These are phyloP conservation scores for Cuniculus paca DNA, from an alignment of 2,797 vertebrate genomes.

Conservation along the genomic window DNA sequence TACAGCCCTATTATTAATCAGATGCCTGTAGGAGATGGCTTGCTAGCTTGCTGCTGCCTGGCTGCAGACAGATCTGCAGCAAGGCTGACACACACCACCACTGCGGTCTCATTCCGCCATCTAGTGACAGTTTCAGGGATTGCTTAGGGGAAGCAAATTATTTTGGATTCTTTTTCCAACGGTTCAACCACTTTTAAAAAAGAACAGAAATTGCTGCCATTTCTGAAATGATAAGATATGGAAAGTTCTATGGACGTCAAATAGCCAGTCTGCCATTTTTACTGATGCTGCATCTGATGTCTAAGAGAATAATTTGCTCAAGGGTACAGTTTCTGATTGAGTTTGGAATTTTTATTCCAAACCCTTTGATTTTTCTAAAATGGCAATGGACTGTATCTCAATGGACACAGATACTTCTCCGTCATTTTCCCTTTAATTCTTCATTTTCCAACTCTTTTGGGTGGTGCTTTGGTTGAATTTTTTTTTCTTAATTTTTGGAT, in stretches of 20 bases:
- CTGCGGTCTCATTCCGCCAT: conserved; percentile 83
- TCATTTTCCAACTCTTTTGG: neutral
- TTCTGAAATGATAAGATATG: conserved; percentile 28
- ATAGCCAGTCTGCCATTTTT: neutral
- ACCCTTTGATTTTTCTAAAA: conserved; percentile 18
- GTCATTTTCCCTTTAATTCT: neutral
- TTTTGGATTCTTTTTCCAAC: conserved; percentile 10
- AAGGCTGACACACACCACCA: neutral
- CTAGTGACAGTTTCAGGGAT: conserved; percentile 84
- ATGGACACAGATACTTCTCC: neutral
- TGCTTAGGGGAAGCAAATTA: neutral
- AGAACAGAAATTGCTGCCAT: neutral
- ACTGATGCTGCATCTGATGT: neutral
- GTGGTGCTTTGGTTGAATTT: neutral
- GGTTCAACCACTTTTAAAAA: neutral
- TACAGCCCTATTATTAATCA: conserved; percentile 82
- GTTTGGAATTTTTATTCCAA: neutral
- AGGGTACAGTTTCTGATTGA: neutral
- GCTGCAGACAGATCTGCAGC: neutral
- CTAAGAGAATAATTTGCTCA: neutral
- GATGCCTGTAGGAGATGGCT: conserved; percentile 66
- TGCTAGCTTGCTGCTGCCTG: neutral
- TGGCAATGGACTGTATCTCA: neutral
- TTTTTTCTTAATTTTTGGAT: neutral
- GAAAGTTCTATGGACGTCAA: conserved; percentile 5